A percentile compares a stretch with the other conserved stretches of the same genome.
phyloP scores from a whole-genome alignment of 1,140 invertebrate species.

The Venustaconcha ellipsiformis region DNA sequence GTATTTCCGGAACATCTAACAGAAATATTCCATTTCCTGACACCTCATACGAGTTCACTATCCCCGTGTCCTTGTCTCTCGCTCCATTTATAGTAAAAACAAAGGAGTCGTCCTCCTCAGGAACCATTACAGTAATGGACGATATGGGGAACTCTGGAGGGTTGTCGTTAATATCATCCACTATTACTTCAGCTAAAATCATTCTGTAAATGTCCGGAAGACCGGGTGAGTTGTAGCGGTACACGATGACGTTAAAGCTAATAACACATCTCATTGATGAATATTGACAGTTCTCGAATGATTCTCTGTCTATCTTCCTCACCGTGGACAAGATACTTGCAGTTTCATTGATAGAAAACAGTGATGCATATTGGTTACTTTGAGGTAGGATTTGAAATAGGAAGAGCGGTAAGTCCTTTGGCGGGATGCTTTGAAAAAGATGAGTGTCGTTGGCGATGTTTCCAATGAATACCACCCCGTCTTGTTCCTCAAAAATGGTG shows the following conservation, averaged over 20 bases:
- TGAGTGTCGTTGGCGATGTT: conserved; percentile 39
- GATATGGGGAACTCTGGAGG: conserved; percentile 44
- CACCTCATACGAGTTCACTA: not conserved
- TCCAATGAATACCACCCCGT: conserved; percentile 20
- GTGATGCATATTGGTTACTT: conserved; percentile 22
- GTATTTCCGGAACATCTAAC: conserved; percentile 28
- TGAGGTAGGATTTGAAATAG: conserved; percentile 26
- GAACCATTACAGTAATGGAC: conserved; percentile 33
- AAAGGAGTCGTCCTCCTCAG: not conserved
- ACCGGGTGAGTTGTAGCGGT: conserved; percentile 9
- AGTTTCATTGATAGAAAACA: conserved; percentile 90
- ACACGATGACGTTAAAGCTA: conserved; percentile 34
- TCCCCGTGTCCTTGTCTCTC: too few relatives aligned
- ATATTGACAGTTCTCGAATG: conserved; percentile 13
- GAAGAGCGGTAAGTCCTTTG: conserved; percentile 18
- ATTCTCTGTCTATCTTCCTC: conserved; percentile 42
- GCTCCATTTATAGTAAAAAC: too few relatives aligned
- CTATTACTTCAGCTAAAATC: conserved; percentile 45
- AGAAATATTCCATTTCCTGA: conserved; percentile 24
- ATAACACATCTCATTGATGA: conserved; percentile 22
- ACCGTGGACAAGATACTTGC: conserved; percentile 81
- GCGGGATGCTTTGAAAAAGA: conserved; percentile 16
- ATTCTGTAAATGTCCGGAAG: conserved; percentile 28
- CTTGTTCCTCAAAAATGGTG: conserved; percentile 32
- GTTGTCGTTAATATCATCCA: conserved; percentile 60